Evolutionary conservation across 2,113 vertebrate genomes (phyloP), one percentile per base, ranked within the genome.

Genomic region (Sminthopsis crassicaudata): DNA sequence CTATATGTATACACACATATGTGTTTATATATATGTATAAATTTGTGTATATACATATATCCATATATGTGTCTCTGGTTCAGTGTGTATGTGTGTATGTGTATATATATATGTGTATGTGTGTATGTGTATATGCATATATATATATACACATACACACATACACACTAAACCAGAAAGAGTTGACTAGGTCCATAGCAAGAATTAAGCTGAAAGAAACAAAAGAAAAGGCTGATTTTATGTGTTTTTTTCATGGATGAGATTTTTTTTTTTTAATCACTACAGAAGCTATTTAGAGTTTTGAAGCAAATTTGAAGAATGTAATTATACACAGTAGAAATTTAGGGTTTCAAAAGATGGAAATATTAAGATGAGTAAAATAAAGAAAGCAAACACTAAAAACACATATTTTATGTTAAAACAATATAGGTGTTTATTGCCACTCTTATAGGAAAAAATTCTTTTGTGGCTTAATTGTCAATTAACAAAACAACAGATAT

Each of bases 321-420:
- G 51, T 92, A 94, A 30, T n/a, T 90, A 94, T 94, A 89, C 50
- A 54, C 90, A 46, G 22, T 89, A 94, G 11, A 1, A 54, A 91
- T 51, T 89, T 96, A 1, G n/a, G 92, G 94, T 94, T 96, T 14
- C 89, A 91, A 94, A 14, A 5, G 4, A 54, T 94, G 9, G 24
- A 94, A 94, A 92, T 36, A 95, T 84, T 92, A 91, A 89, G 60
- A 36, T 46, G 53, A 93, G 36, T 12, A 91, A 94, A 92, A 88
- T 36, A 91, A 89, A 51, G 42, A 94, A 92, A 93, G 88, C 26
- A 94, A 92, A 89, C 89, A 92, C 91, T 2, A 93, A 53, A 52
- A 26, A 94, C 91, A 51, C 60, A 3, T 54, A 52, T 36, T 67
- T 36, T 36, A 10, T 30, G 36, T 67, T 36, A 36, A 67, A 36